phyloP scores from a whole-genome alignment of 2,113 vertebrate genomes.

The Cebidichthys violaceus region DNA sequence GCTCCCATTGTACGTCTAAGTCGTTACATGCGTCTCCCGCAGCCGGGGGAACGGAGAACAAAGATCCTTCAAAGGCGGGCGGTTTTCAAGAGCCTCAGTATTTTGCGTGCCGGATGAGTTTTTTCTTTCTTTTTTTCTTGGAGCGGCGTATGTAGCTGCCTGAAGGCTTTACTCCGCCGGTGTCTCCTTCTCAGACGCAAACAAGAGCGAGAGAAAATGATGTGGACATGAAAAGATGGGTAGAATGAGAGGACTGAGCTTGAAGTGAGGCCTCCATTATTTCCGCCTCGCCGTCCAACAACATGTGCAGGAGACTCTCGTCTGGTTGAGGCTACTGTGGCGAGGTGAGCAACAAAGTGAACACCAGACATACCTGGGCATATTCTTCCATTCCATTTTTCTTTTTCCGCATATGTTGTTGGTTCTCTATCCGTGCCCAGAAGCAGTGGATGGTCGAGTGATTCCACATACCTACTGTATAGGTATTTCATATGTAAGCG shows the following conservation, averaged over 20 bases:
- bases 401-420: neutral
- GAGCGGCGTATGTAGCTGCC: constrained; percentile 50
- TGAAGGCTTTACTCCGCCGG: constrained; percentile 53
- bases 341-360: neutral
- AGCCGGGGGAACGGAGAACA: constrained; percentile 58
- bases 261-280: constrained; percentile 65
- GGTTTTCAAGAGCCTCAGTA: constrained; percentile 62
- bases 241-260: constrained; percentile 50
- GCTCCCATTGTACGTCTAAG: constrained; percentile 68
- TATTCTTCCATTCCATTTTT: neutral
- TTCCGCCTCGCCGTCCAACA: constrained; percentile 31
- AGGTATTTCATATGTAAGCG: neutral
- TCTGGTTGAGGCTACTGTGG: constrained; percentile 38
- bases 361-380: neutral
- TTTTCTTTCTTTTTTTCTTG: constrained; percentile 27
- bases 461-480: neutral
- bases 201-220: constrained; percentile 48
- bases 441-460: neutral
- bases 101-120: constrained; percentile 41
- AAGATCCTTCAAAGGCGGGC: constrained; percentile 74
- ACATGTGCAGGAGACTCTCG: constrained; percentile 9
- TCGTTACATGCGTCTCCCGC: constrained; percentile 54
- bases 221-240: constrained; percentile 50
- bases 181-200: constrained; percentile 53
- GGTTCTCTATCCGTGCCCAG: neutral